A percentile compares a stretch with the other conserved stretches of the same genome.
Evolutionary conservation across 2,797 vertebrate species (phyloP).

Genomic region (Rhinichthys osculus): DNA sequence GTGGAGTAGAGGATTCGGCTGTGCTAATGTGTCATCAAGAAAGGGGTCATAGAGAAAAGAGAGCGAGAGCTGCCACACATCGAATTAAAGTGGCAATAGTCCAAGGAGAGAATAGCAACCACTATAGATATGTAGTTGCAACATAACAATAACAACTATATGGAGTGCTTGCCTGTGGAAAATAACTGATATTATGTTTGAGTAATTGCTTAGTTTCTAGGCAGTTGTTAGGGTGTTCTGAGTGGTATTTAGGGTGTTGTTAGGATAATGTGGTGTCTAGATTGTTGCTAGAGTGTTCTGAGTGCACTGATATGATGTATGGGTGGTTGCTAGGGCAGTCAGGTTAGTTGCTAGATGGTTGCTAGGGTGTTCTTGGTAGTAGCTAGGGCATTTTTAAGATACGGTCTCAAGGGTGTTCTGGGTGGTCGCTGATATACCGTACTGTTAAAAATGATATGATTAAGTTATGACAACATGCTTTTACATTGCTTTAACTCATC

Average conservation of each 20-base stretch:
- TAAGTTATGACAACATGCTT: too few relatives aligned
- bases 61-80: not conserved
- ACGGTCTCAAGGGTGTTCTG: not conserved
- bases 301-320: too few relatives aligned
- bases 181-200: not conserved
- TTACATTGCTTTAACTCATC: too few relatives aligned
- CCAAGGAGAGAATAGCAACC: slow-evolving; percentile 14
- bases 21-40: slow-evolving; percentile 8
- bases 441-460: too few relatives aligned
- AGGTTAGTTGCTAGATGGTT: too few relatives aligned
- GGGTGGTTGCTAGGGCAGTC: not conserved
- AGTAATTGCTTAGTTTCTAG: not conserved
- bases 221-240: not conserved
- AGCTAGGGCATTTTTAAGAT: not conserved
- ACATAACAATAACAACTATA: not conserved
- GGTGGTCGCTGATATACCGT: too few relatives aligned
- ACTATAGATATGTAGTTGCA: not conserved
- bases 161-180: not conserved
- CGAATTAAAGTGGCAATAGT: not conserved
- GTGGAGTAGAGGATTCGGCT: not conserved
- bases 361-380: not conserved
- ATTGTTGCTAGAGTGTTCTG: not conserved
- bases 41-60: not conserved
- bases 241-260: not conserved
- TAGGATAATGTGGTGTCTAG: not conserved